Conservation (phyloP, 2,888 invertebrate genomes). For the Theristus sp. region DNA sequence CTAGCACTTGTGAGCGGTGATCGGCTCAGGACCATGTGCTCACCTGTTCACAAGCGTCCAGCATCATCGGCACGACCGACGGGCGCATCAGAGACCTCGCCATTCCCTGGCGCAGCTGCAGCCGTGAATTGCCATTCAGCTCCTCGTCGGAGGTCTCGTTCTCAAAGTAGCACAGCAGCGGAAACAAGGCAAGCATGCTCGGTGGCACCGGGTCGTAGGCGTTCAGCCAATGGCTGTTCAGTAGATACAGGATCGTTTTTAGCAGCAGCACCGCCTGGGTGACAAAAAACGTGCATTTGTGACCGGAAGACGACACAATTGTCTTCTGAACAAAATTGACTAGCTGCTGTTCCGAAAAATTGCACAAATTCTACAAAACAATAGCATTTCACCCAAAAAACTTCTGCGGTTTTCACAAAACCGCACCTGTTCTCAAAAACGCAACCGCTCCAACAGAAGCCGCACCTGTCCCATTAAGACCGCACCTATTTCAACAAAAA, state of each 20-base stretch:
- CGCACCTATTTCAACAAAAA: no score
- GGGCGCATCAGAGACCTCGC: slow-evolving; percentile 6
- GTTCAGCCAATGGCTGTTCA: slow-evolving; percentile 13
- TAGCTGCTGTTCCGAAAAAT: no score
- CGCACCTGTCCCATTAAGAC: no score
- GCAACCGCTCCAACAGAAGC: no score
- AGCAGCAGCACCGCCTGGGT: slow-evolving; percentile 12
- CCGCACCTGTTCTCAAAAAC: no score
- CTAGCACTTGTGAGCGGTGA: no score
- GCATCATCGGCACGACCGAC: slow-evolving; percentile 7
- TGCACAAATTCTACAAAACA: no score
- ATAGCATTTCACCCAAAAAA: no score
- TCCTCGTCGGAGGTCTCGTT: slow-evolving; percentile 60
- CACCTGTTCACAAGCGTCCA: slow-evolving; percentile 9
- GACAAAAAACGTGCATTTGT: not conserved
- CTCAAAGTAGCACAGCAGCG: slow-evolving; percentile 41
- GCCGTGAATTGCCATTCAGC: slow-evolving; percentile 34
- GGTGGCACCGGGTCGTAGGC: slow-evolving; percentile 1
- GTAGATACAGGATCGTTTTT: slow-evolving; percentile 14
- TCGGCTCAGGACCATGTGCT: no score
- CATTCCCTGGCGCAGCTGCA: slow-evolving; percentile 14
- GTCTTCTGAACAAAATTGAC: not conserved
- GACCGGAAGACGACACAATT: not conserved
- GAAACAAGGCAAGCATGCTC: slow-evolving; percentile 15
- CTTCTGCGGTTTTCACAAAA: no score